Base-by-base conservation (phyloP, 2,888 invertebrate genomes). In the Phaedon cochleariae region DNA sequence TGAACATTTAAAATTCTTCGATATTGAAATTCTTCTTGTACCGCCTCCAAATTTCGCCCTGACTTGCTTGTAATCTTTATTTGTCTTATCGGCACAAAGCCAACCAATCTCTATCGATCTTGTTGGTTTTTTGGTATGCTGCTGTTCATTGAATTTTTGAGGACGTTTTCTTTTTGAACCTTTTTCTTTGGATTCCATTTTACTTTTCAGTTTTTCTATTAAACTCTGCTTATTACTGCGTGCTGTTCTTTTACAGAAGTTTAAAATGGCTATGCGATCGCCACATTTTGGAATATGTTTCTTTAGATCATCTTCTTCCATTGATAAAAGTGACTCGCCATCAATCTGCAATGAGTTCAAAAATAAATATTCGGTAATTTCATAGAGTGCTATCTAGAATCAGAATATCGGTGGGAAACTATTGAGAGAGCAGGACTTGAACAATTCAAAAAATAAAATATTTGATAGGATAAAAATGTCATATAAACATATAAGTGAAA, bases 201-300 rank as follows among this genome's bases (percentile, higher is more conserved):
- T 60, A 12, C n/a, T 7, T 21, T 26, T 53, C 52, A 53, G n/a
- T 45, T 1, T 60, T 52, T 60, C 52, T 34, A 60, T 60, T 9
- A 60, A 22, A 53, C 60, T 60, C n/a, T 60, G 60, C 37, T 60
- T 60, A 22, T n/a, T 34, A 17, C 41, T 34, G 4, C 41, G 7
- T 2, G 2, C n/a, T 17, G 22, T 60, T 41, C 41, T 51, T 52
- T 2, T 45, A 20, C 20, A 9, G 22, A 41, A 45, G 21, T 41
- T 45, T 21, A 12, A 15, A 41, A 57, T n/a, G 0, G 57, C 6
- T n/a, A 57, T 37, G n/a, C 57, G 10, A 21, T n/a, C 45, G 15
- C 45, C 45, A 57, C 21, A 49, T 9, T n/a, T 18, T 18, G 49
- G 49, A n/a, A n/a, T 26, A 26, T 26, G 26, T 5, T 26, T 26